Conservation (phyloP, 2,113 vertebrate genomes). For the Redunca redunca region DNA sequence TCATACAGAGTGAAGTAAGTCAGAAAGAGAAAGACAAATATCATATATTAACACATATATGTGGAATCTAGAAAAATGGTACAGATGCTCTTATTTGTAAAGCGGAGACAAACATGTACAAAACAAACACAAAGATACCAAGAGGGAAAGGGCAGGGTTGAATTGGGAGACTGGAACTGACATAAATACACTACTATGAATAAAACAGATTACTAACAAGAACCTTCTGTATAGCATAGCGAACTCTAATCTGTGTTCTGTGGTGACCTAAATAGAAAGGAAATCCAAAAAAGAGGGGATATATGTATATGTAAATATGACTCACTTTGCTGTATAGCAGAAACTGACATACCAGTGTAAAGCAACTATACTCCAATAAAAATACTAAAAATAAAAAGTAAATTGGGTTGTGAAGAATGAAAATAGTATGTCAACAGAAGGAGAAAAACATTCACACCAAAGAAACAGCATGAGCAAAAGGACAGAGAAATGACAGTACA, state of each 20-base stretch:
- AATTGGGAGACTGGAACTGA: not conserved
- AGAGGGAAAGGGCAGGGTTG: not conserved
- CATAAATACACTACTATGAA: not conserved
- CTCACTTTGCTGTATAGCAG: not conserved
- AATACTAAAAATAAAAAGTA: not conserved
- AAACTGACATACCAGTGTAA: not conserved
- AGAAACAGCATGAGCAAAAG: not conserved
- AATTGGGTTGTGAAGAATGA: not conserved
- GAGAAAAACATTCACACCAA: not conserved
- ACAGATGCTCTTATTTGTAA: not conserved
- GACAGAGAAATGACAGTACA: not conserved
- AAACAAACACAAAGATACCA: not conserved
- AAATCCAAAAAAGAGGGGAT: not conserved
- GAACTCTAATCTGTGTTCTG: not conserved
- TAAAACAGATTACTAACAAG: not conserved
- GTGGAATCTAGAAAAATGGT: not conserved
- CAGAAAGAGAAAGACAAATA: not conserved
- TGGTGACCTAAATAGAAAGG: not conserved
- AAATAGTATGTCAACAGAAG: not conserved
- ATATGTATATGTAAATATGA: not conserved
- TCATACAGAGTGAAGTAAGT: not conserved
- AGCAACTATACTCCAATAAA: not conserved
- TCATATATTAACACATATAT: not conserved
- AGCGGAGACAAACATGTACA: not conserved
- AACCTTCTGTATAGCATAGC: not conserved